phyloP scores from a whole-genome alignment of 1,140 invertebrate species.

The Dermatophagoides farinae region DNA sequence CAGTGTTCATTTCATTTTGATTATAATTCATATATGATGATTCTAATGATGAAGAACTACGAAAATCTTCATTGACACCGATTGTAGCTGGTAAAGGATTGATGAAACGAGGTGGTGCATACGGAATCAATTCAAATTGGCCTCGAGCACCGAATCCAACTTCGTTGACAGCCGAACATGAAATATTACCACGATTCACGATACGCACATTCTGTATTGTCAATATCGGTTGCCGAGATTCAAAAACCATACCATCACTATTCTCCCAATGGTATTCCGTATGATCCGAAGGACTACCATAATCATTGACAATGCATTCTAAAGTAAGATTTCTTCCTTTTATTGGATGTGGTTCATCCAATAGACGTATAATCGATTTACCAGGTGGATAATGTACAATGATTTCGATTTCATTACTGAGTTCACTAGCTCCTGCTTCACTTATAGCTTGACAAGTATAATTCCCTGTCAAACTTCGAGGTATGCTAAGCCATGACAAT shows the following conservation, averaged over 20 bases:
- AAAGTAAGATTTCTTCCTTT: constrained; percentile 55
- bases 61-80: constrained; percentile 6
- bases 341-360: constrained; percentile 12
- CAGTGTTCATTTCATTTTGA: not conserved
- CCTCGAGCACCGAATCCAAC: constrained; percentile 53
- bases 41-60: not conserved
- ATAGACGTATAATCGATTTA: constrained; percentile 21
- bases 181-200: constrained; percentile 32
- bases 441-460: constrained; percentile 72
- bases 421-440: constrained; percentile 56
- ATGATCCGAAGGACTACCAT: constrained; percentile 45
- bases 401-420: constrained; percentile 6
- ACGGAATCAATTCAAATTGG: constrained; percentile 18
- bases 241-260: constrained; percentile 14
- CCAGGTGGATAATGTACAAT: constrained; percentile 16
- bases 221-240: constrained; percentile 12
- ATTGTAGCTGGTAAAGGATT: constrained; percentile 7
- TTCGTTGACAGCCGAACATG: constrained; percentile 56
- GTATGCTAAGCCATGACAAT: constrained; percentile 35
- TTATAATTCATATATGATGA: not conserved
- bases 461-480: constrained; percentile 65
- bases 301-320: constrained; percentile 55
- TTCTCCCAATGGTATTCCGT: constrained; percentile 21
- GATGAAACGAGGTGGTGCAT: constrained; percentile 5
- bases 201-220: constrained; percentile 13